Evolutionary conservation across 1,140 invertebrate genomes (phyloP), one percentile per base, ranked within the genome.

Genomic region (Grapholita molesta): DNA sequence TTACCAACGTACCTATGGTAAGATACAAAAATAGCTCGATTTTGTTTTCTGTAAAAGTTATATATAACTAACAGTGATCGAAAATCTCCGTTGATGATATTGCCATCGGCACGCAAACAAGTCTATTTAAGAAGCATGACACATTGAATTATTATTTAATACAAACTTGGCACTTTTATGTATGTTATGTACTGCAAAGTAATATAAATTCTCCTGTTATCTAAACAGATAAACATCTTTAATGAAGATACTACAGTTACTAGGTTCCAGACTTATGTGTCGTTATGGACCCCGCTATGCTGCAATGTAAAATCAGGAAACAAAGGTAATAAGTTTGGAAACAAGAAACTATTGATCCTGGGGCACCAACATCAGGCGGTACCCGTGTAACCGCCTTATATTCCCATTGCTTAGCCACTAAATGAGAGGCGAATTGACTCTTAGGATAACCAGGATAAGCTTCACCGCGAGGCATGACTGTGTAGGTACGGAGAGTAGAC

Each of bases 271-370:
- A 21, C 42, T 42, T 18, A n/a, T n/a, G 0, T 15, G 38, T 42
- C 8, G 42, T 21, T 48, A 48, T 48, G 28, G 30, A 61, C n/a
- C 30, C 55, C 28, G 25, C 55, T 18, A 57, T 28, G 18, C 5
- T 11, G 2, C 25, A 2, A 15, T 12, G 15, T 61, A n/a, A 61
- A 25, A n/a, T 61, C 55, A 61, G 55, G 2, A 61, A n/a, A 32
- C 55, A 61, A 61, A 61, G 55, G 55, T 25, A 12, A 61, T 61
- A 61, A 61, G 28, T 61, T 61, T 30, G 55, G 55, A 61, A 28
- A 61, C 55, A 61, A 61, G 55, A 61, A 61, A 61, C 55, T 61
- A 61, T 61, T 61, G 28, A 32, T 61, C 55, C 18, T 7, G 28
- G n/a, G 55, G 24, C 55, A 28, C 55, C 7, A 61, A 61, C 55